Conservation (phyloP, 2,113 vertebrate genomes). For the Ibidorhyncha struthersii region DNA sequence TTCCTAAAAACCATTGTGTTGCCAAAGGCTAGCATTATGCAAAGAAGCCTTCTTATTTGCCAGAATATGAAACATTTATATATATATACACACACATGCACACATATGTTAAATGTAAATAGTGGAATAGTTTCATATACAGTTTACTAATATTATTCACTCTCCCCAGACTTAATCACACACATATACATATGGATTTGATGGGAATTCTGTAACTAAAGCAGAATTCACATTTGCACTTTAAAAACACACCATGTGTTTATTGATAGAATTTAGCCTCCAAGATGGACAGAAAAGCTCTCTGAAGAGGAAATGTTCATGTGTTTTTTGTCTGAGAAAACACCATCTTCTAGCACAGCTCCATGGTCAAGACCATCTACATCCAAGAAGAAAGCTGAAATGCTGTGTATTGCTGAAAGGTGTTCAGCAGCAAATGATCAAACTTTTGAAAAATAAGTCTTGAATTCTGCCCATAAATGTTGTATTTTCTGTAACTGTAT, state of each 20-base stretch:
- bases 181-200: background rate
- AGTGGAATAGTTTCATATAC: background rate
- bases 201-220: background rate
- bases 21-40: background rate
- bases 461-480: background rate
- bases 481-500: background rate
- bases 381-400: background rate
- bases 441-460: background rate
- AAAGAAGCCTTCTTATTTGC: slow-evolving; percentile 18
- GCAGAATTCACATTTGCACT: background rate
- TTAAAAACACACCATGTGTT: background rate
- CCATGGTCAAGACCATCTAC: background rate
- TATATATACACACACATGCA: background rate
- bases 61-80: background rate
- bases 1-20: background rate
- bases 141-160: background rate
- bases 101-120: background rate
- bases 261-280: background rate
- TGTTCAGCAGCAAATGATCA: background rate
- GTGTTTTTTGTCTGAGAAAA: background rate
- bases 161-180: background rate
- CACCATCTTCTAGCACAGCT: background rate
- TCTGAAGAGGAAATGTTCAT: background rate
- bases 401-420: background rate
- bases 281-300: background rate